phyloP scores from a whole-genome alignment of 2,797 vertebrate genomes.

The Pelochelys cantorii region DNA sequence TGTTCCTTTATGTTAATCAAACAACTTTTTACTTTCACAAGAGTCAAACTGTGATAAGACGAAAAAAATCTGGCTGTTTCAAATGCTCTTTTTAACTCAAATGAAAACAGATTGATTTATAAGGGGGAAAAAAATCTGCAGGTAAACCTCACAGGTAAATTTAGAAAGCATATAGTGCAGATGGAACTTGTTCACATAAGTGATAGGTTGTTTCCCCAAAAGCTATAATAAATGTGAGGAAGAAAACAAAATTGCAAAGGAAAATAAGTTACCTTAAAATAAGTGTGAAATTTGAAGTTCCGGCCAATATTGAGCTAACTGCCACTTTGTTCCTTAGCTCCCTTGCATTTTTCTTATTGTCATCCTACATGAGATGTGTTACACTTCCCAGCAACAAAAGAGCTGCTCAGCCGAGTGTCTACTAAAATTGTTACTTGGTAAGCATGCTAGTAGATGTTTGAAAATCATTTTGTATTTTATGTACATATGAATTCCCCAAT shows the following conservation, averaged over 20 bases:
- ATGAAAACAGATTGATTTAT: not conserved
- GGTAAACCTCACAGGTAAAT: not conserved
- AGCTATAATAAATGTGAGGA: not conserved
- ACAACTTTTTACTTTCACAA: not conserved
- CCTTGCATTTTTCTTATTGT: not conserved
- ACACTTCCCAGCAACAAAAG: not conserved
- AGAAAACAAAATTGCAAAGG: not conserved
- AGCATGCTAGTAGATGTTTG: not conserved
- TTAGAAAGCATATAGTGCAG: not conserved
- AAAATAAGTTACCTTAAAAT: not conserved
- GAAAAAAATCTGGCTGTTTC: not conserved
- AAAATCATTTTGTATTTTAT: not conserved
- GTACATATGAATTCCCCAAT: not conserved
- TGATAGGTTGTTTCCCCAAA: not conserved
- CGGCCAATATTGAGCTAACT: rapidly evolving
- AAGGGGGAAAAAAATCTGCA: not conserved
- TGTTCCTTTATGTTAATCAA: not conserved
- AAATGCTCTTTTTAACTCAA: not conserved
- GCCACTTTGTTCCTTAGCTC: too few relatives aligned
- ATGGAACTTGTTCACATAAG: not conserved
- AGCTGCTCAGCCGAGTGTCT: not conserved
- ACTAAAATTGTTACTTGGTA: not conserved
- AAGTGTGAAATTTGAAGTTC: not conserved
- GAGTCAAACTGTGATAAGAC: not conserved
- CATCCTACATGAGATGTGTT: not conserved